Evolutionary conservation across 2,888 invertebrate species (phyloP), one percentile per base, ranked within the genome.

Genomic region (Lochmaea crataegi): DNA sequence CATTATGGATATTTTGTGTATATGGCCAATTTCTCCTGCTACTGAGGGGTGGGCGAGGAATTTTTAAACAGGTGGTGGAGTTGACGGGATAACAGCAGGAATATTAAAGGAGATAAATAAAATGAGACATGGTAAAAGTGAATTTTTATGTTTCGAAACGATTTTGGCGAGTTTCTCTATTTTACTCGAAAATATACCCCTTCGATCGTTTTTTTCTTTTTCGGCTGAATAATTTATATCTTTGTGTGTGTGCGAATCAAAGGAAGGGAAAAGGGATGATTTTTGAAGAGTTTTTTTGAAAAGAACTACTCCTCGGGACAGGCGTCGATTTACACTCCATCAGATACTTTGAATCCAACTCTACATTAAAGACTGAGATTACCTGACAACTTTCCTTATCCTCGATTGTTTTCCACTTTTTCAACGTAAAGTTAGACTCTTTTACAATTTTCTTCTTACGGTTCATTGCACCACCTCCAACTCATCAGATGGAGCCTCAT

Each of bases 1-100:
- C 69, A 73, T 73, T 73, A 73, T 73, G 73, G 73, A 73, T 73
- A 73, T 73, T 73, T 73, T 73, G 73, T 73, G 73, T 73, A 73
- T 73, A 73, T 65, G 73, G 69, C 69, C 73, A 73, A 73, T 73
- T 73, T 64, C 70, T 70, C 70, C 26, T 22, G 70, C 45, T 38
- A 63, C 41, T 18, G 63, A 65, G 64, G 70, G 64, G 70, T 57
- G 70, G 70, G 32, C 53, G 56, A 65, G 70, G 70, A 70, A 70
- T 70, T 70, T 70, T 70, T 70, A 70, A 70, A 70, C 70, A 70
- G 70, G 70, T 70, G 70, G 70, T 57, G 64, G 70, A 70, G 64
- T 57, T 57, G 70, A 70, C 63, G 51, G 69, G 68, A 68, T 68
- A 68, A 68, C 68, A 61, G 68, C 68, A 69, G 63, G 65, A 70